Percentiles rank a stretch among this genome's conserved stretches.
Evolutionary conservation across 2,797 vertebrate genomes (phyloP).

Genomic region (Garrulus glandarius): DNA sequence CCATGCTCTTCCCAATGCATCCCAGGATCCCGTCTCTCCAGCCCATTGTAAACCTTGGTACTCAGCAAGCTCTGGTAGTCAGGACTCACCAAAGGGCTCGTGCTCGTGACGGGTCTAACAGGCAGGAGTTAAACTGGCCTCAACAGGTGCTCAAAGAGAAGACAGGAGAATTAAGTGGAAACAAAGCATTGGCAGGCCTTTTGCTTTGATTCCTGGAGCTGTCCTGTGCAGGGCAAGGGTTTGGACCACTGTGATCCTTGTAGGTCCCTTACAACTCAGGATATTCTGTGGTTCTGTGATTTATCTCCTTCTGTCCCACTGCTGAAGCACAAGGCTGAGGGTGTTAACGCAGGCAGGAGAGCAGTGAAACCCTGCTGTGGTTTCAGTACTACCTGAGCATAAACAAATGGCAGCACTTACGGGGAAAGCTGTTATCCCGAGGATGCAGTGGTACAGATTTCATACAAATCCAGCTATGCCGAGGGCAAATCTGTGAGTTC

Average conservation of each 20-base stretch:
- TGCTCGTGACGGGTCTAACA: not conserved
- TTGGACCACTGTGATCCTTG: not conserved
- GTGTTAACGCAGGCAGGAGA: not conserved
- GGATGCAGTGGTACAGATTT: not conserved
- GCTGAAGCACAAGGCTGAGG: accelerated
- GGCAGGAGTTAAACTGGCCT: not conserved
- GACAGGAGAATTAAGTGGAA: not conserved
- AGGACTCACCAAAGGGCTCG: accelerated
- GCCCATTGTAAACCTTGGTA: accelerated
- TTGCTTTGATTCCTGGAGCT: not conserved
- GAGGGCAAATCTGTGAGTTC: not conserved
- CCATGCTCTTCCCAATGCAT: accelerated
- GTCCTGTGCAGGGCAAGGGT: not conserved
- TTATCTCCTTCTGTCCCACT: accelerated
- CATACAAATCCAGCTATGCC: accelerated
- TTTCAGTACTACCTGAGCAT: not conserved
- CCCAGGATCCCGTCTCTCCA: not conserved
- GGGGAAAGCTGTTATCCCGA: not conserved
- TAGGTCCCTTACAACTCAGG: not conserved
- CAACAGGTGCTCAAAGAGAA: not conserved
- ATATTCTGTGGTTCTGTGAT: not conserved
- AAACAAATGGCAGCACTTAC: accelerated
- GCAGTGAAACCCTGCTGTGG: not conserved
- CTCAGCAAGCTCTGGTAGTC: accelerated
- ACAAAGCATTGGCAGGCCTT: accelerated